Evolutionary conservation across 2,113 vertebrate species (phyloP).

Genomic region (Taxidea taxus): DNA sequence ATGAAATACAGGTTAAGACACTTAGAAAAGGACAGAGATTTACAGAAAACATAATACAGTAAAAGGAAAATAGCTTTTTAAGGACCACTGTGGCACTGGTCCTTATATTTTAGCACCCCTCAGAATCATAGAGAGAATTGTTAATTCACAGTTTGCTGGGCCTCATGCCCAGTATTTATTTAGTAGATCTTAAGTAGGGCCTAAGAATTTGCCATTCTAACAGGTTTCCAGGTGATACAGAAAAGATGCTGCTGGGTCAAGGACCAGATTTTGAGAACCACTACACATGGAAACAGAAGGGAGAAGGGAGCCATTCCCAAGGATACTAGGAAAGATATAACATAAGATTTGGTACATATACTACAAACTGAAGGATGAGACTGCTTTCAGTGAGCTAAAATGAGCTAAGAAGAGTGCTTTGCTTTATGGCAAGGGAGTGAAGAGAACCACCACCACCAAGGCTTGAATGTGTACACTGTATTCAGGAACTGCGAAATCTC

Average conservation of each 20-base stretch:
- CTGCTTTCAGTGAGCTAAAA: neutral
- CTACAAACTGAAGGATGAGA: neutral
- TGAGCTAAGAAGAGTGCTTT: neutral
- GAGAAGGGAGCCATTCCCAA: neutral
- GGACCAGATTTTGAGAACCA: neutral
- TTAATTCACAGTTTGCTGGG: neutral
- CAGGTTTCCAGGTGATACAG: neutral
- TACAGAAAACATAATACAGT: neutral
- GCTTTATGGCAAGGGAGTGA: neutral
- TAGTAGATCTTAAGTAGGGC: neutral
- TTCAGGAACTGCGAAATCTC: neutral
- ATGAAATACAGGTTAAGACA: neutral
- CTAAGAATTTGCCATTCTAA: neutral
- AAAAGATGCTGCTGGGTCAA: neutral
- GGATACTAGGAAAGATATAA: neutral
- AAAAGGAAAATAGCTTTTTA: neutral
- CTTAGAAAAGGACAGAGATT: neutral
- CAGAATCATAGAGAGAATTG: neutral
- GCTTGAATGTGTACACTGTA: neutral
- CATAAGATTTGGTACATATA: neutral
- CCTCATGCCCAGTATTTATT: neutral
- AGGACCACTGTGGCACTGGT: neutral
- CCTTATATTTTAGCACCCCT: neutral
- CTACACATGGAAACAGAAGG: neutral
- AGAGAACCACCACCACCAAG: neutral